Evolutionary conservation across 2,113 vertebrate species (phyloP).

Genomic region (Anhinga anhinga): DNA sequence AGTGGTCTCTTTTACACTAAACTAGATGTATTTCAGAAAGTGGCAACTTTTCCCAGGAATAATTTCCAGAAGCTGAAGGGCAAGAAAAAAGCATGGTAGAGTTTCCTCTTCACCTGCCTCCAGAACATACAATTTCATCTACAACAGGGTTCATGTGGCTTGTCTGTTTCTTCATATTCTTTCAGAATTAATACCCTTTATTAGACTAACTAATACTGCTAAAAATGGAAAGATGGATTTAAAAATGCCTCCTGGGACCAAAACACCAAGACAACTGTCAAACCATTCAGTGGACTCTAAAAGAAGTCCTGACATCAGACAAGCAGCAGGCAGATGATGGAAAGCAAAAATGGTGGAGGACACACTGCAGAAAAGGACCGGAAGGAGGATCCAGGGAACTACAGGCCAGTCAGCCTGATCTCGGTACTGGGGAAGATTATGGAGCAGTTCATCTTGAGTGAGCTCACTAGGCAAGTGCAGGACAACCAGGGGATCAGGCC

Average conservation of each 20-base stretch:
- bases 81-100: neutral
- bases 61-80: neutral
- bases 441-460: too few relatives aligned
- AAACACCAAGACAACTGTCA: conserved; percentile 14
- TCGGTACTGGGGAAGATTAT: too few relatives aligned
- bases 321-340: neutral
- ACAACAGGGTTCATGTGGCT: neutral
- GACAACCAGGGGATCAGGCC: too few relatives aligned
- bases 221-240: neutral
- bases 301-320: neutral
- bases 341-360: neutral
- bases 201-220: neutral
- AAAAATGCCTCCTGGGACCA: neutral
- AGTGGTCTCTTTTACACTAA: neutral
- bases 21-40: neutral
- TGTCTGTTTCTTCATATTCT: neutral
- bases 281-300: neutral
- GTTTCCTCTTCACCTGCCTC: neutral
- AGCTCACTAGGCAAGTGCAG: too few relatives aligned
- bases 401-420: too few relatives aligned
- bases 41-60: neutral
- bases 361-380: neutral
- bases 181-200: neutral
- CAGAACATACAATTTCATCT: neutral
- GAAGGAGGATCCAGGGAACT: too few relatives aligned